Conservation (phyloP, 2,797 vertebrate genomes). For the Phoebastria nigripes region DNA sequence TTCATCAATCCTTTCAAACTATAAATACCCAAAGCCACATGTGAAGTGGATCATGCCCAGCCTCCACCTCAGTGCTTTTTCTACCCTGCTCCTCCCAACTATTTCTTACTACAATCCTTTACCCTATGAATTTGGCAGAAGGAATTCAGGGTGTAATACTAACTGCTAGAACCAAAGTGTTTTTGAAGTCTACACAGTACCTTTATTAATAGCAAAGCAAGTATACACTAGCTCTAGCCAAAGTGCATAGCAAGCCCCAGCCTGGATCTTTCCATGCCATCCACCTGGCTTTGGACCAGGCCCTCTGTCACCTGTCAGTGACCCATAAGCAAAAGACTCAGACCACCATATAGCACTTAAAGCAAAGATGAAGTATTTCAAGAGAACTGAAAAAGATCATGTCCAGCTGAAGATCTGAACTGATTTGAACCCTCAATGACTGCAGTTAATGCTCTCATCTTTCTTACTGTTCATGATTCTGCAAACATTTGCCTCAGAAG, state of each 20-base stretch:
- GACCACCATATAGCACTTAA: not conserved
- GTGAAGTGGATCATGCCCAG: not conserved
- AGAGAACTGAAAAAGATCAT: not conserved
- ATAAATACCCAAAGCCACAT: not conserved
- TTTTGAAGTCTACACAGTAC: not conserved
- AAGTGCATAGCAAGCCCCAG: not conserved
- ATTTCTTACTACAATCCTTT: not conserved
- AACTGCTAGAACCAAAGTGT: not conserved
- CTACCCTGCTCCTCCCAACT: not conserved
- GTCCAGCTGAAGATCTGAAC: not conserved
- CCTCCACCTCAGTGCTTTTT: not conserved
- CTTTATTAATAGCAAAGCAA: not conserved
- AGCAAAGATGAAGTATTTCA: not conserved
- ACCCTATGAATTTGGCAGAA: not conserved
- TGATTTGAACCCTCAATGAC: not conserved
- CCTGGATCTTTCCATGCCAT: not conserved
- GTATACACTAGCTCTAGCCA: not conserved
- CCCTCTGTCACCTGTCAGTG: not conserved
- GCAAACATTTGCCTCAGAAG: not conserved
- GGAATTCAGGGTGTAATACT: not conserved
- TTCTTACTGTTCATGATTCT: not conserved
- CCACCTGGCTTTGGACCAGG: not conserved
- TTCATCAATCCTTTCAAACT: not conserved
- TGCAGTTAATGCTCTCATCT: not conserved
- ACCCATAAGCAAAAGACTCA: not conserved